A percentile compares a stretch with the other conserved stretches of the same genome.
These are phyloP conservation scores for Anhinga anhinga DNA, from an alignment of 2,113 vertebrate species.

Conservation along the genomic window DNA sequence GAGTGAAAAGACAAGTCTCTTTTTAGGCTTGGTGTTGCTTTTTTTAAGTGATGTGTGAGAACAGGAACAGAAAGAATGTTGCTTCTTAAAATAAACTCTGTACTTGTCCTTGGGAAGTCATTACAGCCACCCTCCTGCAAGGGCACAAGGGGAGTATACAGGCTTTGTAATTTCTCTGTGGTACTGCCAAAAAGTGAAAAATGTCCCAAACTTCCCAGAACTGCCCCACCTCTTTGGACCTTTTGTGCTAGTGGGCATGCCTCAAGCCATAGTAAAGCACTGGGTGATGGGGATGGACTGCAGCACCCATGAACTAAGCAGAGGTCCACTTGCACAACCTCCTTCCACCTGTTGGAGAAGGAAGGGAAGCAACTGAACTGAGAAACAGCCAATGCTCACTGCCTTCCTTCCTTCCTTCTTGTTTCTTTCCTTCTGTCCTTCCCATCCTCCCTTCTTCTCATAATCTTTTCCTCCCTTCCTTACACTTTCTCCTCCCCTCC, in stretches of 20 bases:
- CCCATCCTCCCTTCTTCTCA: background rate
- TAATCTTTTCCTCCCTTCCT: background rate
- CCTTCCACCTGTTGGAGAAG: background rate
- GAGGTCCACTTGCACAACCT: background rate
- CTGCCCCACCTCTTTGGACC: background rate
- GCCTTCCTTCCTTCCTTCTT: background rate
- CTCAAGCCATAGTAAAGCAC: background rate
- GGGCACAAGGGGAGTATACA: background rate
- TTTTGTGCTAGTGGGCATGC: background rate
- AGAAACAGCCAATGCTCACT: background rate
- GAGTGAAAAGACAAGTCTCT: background rate
- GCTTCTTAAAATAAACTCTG: no score
- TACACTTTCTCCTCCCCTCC: background rate
- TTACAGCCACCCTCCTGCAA: background rate
- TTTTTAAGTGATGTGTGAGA: background rate
- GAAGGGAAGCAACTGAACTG: background rate
- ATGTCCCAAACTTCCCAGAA: background rate
- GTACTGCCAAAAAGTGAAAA: background rate
- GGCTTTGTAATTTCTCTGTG: background rate
- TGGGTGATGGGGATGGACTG: no score
- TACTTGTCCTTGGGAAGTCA: background rate
- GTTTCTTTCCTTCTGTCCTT: background rate
- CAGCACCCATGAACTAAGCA: background rate
- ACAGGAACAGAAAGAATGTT: background rate
- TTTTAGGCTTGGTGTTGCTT: background rate